Evolutionary conservation across 2,113 vertebrate species (phyloP), one percentile per base, ranked within the genome.

Genomic region (Mungos mungo): DNA sequence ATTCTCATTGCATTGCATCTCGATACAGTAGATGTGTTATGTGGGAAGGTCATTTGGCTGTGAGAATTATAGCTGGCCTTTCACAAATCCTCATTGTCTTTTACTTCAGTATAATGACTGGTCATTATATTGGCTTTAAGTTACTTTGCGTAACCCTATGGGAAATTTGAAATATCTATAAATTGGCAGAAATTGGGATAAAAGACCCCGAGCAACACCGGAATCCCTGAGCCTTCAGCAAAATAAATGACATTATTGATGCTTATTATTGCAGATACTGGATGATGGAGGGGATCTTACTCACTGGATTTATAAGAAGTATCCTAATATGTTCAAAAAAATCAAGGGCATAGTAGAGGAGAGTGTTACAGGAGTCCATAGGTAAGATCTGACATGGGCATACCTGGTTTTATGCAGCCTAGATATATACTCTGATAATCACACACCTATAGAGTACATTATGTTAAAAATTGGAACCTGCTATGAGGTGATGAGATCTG

Each of bases 291-390:
- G 99, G 3, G 99, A 99, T 95, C 99, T 99, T 93, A 99, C 99
- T 90, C 99, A 99, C 96, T 99, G 99, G 99, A 99, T 99, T 98
- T 99, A 99, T 97, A 99, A 99, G 98, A 99, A 99, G 95, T 99
- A 99, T 41, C 99, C 99, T 97, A 99, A 99, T 98, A 99, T 99
- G 99, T 99, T 99, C 98, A 99, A 99, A 98, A 99, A 99, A 98
- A 99, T 99, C 98, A 99, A 99, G 98, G 99, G 99, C 88, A 99
- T 99, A 3, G 99, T 99, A 33, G 99, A 99, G 97, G 99, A 99
- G 99, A 99, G 99, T 2, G 99, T 99, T 23, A 99, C 99, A 5
- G 99, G 99, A 10, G 99, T 99, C 4, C 99, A 99, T 98, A 99
- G 99, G 99, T 99, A 96, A 97, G 90, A 45, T 81, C 47, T 57